phyloP scores from a whole-genome alignment of 2,113 vertebrate species.

The Alouatta palliata region DNA sequence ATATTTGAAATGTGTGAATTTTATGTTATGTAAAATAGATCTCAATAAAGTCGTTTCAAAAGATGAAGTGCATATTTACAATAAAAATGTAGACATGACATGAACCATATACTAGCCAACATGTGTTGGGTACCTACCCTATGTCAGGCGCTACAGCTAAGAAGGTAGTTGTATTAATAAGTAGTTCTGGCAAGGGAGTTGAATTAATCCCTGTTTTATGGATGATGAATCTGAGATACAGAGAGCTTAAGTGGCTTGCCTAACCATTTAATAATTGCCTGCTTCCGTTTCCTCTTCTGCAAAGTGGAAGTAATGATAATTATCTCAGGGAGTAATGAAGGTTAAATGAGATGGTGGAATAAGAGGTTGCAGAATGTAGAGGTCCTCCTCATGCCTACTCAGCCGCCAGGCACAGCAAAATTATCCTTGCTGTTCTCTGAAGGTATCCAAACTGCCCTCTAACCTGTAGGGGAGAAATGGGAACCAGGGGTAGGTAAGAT shows the following conservation, averaged over 20 bases:
- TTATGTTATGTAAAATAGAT: background rate
- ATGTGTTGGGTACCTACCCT: background rate
- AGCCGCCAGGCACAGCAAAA: background rate
- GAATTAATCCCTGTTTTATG: background rate
- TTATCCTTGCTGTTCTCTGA: background rate
- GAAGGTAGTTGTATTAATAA: no score
- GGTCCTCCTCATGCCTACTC: background rate
- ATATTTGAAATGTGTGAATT: background rate
- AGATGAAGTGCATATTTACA: background rate
- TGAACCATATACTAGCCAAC: background rate
- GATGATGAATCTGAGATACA: background rate
- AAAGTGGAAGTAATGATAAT: background rate
- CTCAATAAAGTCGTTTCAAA: background rate
- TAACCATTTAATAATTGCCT: background rate
- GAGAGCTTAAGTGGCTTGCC: background rate
- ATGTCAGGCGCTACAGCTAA: background rate
- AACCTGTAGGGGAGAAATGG: background rate
- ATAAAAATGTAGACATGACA: background rate
- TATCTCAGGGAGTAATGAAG: background rate
- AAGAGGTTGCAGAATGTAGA: background rate
- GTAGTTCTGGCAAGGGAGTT: background rate
- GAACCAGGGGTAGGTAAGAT: background rate
- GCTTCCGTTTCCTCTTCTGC: background rate
- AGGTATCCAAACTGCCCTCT: background rate
- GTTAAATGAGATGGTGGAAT: background rate